Conservation (phyloP, 53 echinoderm and acorn worm genomes). For the Patiria pectinifera region DNA sequence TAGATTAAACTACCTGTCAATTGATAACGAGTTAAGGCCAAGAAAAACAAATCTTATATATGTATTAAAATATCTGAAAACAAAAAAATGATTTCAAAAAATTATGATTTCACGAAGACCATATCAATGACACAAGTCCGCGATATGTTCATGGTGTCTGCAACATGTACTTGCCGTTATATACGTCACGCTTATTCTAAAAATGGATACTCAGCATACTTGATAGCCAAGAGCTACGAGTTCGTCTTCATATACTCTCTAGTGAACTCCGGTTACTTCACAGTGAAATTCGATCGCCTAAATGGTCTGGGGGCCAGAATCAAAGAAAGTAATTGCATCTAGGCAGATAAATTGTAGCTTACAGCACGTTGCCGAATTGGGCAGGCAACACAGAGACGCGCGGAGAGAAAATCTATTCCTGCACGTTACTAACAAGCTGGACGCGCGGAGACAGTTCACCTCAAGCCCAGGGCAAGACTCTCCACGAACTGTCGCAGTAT, state of each 20-base stretch:
- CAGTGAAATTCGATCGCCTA: conserved; percentile 42
- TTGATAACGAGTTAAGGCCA: no score
- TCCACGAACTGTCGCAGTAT: conserved; percentile 25
- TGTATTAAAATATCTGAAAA: no score
- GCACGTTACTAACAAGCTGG: neutral
- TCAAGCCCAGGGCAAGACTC: conserved; percentile 15
- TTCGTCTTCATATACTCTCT: conserved; percentile 25
- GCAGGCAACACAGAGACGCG: neutral
- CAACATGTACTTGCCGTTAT: neutral
- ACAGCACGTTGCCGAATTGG: conserved; percentile 37
- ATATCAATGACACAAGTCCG: neutral
- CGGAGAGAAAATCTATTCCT: neutral
- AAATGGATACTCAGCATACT: conserved; percentile 7
- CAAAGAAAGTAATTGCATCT: conserved; percentile 59
- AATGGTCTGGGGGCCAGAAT: conserved; percentile 47
- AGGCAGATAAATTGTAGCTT: conserved; percentile 42
- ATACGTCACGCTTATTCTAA: neutral
- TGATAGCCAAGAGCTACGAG: neutral
- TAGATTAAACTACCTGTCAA: no score
- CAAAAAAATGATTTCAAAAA: no score
- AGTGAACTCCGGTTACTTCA: conserved; percentile 24
- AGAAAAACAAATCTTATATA: no score
- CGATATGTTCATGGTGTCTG: neutral
- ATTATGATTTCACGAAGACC: no score
- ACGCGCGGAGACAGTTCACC: conserved; percentile 16